Base-by-base conservation (phyloP, 2,888 invertebrate genomes). In the Orthosia cruda region DNA sequence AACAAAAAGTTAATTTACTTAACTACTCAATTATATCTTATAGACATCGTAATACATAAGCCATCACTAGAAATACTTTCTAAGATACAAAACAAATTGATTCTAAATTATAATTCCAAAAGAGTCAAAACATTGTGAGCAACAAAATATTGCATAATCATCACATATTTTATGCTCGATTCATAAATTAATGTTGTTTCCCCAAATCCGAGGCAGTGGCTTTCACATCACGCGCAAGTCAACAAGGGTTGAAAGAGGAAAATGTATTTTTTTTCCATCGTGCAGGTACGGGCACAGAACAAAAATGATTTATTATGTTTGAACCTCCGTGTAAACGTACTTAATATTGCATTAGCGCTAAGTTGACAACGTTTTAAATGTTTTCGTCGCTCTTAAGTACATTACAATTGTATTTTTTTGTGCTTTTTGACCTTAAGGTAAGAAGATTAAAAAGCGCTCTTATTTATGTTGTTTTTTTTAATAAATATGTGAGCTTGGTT, bases 121-220 rank as follows among this genome's bases (percentile, higher is more conserved):
- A 75, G 18, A 50, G 58, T 59, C 32, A 55, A 57, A 80, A 81
- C 57, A 74, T 57, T 67, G 52, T 47, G n/a, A n/a, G 70, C 40
- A 45, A 61, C 40, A 57, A 70, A 77, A 86, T 84, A 83, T 74
- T 81, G 81, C 78, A 80, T 83, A 87, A 86, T 89, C 86, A 88
- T 85, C 87, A 86, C 58, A 83, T 87, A 87, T 88, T 89, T 86
- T 87, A 83, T 86, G 77, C 77, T 80, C 74, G 84, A 84, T 87
- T 88, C 85, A 86, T 90, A 91, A 89, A 90, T 91, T 88, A 90
- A 90, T 88, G 87, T 86, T 87, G 80, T 86, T 85, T 73, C 81
- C 80, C 71, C 72, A 89, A 90, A 89, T 87, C 84, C 85, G 78
- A 72, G 76, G 81, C 82, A 83, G 86, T 81, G 84, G 86, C 84